Evolutionary conservation across 2,888 invertebrate species (phyloP), one percentile per base, ranked within the genome.

Genomic region (Dryobota labecula): DNA sequence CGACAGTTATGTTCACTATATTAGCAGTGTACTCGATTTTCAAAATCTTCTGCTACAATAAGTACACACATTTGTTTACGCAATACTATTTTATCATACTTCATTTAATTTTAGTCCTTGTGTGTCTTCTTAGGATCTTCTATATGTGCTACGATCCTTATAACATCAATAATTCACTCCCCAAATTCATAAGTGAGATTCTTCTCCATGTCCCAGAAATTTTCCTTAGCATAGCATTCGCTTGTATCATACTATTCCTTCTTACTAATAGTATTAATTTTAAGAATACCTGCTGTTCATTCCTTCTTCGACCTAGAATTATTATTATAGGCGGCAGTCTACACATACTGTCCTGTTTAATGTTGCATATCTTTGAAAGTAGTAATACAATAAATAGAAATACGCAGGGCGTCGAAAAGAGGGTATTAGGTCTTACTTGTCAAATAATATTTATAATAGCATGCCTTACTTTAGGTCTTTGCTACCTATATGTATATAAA

Each of bases 91-190:
- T 99, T 92, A 96, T 99, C 38, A 97, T 98, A 49, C 96, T 99
- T 33, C 98, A 99, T 93, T 93, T 98, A 62, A 97, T 99, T 83
- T 94, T 99, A 69, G 98, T 98, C 15, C 96, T 97, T 18, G 97
- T 99, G 56, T 98, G 99, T 89, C 97, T 97, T 27, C 96, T 98
- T 89, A 97, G 98, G 63, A 98, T 98, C 85, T 98, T 98, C 86
- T 99, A 98, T 90, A 96, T 99, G 85, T 98, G 98, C 85, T 98
- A 98, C 90, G 99, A 99, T 93, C 98, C 98, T 0, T 99, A 99
- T 91, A 99, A 99, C 89, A 97, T 98, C n/a, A 97, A 97, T 76
- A 97, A 97, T 76, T 98, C 98, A 0, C 97, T 99, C 89, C 98
- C 98, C 73, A 94, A 97, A 60, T 97, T 98, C 75, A 95, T 98